Evolutionary conservation across 64 coral and sea anemone genomes (phyloP), one percentile per base, ranked within the genome.

Genomic region (Actinia equina): DNA sequence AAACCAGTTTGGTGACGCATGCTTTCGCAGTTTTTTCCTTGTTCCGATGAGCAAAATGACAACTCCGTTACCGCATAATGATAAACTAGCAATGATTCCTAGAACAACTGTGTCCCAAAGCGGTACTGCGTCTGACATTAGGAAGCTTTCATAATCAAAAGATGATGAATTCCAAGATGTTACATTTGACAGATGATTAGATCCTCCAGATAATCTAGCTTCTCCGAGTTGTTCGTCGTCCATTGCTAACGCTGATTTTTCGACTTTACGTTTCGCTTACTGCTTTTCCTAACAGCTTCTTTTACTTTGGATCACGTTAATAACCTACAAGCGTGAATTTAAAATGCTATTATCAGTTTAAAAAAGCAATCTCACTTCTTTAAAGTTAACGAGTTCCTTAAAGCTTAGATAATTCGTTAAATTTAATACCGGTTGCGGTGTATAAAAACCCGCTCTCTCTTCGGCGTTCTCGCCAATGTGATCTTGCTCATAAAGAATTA

Each of bases 1-100:
- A 8, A 87, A 87, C 86, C 86, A 87, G 17, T 87, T 87, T 69
- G 63, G 63, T 4, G 63, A 69, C 2, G 86, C 45, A 2, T 52
- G 43, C 6, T 25, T 77, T 43, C 57, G 86, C 3, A 87, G 69
- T 16, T 76, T 69, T 51, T 54, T 51, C 19, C 17, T 59, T 17
- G 8, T 37, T 26, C 46, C 19, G 2, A 87, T 54, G 2, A 87
- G 70, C 18, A 78, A 26, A 5, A 87, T 30, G 18, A 87, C 70
- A 87, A 77, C 41, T 13, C n/a, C 23, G 37, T 87, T 87, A 18
- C 86, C 70, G 22, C 19, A 10, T 77, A 42, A 51, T 55, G 70
- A 17, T 3, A 57, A 2, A 2, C 26, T 8, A 18, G 86, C 52
- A 17, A 87, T 69, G 2, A 87, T 7, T 54, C 86, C 71, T n/a